Conservation (phyloP, 2,888 invertebrate species). For the Clistopyga incitator region DNA sequence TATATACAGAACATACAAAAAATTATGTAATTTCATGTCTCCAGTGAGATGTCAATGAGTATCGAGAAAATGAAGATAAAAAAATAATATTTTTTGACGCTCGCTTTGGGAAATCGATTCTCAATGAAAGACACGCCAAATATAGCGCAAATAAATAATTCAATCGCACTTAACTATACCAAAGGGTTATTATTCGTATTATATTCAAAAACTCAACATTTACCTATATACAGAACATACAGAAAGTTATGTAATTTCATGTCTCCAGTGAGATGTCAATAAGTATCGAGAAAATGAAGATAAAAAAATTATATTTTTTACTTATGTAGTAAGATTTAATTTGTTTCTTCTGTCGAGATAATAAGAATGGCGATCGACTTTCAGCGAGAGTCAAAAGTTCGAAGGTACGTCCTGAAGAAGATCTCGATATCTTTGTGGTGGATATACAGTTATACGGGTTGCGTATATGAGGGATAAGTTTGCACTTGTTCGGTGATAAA, state of each 20-base stretch:
- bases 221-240: no score
- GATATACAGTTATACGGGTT: constrained; percentile 22
- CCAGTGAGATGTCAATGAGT: background rate
- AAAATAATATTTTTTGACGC: constrained; percentile 28
- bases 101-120: constrained; percentile 50
- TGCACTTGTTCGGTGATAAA: constrained; percentile 66
- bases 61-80: no score
- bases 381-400: constrained; percentile 59
- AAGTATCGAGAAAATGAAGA: no score
- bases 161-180: constrained; percentile 52
- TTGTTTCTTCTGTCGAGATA: constrained; percentile 35
- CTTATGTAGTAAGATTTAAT: constrained; percentile 28
- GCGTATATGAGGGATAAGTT: constrained; percentile 43
- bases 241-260: no score
- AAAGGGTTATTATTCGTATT: no score
- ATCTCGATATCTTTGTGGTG: constrained; percentile 60
- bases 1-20: no score
- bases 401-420: constrained; percentile 59
- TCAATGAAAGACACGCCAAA: constrained; percentile 27
- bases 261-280: background rate
- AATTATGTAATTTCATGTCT: background rate
- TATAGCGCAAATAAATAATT: constrained; percentile 60
- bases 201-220: no score
- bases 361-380: constrained; percentile 62
- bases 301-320: background rate